Evolutionary conservation across 2,797 vertebrate genomes (phyloP).

Genomic region (Erpetoichthys calabaricus): DNA sequence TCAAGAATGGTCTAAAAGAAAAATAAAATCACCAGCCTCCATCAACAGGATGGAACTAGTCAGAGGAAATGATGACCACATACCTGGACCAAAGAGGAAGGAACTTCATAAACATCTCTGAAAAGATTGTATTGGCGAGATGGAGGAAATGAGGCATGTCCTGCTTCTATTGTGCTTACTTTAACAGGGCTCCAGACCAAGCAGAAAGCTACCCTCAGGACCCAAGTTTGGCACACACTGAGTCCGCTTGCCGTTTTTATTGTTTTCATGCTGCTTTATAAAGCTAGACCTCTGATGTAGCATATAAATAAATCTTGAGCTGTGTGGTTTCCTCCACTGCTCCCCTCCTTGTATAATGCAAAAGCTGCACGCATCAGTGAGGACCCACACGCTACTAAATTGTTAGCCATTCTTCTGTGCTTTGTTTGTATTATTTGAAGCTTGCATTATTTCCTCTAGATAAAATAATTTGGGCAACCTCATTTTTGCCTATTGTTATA

Average conservation of each 20-base stretch:
- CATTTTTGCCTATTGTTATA: no score
- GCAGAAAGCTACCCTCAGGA: constrained; percentile 29
- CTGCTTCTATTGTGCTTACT: constrained; percentile 51
- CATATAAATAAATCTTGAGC: constrained; percentile 33
- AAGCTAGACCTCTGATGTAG: constrained; percentile 27
- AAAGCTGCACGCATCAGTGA: constrained; percentile 14
- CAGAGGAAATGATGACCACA: constrained; percentile 43
- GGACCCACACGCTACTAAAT: constrained; percentile 3
- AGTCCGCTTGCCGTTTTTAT: constrained; percentile 40
- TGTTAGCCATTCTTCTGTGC: no score
- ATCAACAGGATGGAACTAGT: constrained; percentile 53
- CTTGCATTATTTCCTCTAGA: no score
- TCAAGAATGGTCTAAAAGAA: no score
- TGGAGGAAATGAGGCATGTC: constrained; percentile 59
- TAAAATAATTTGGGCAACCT: no score
- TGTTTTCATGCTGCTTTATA: constrained; percentile 24
- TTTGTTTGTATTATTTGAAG: no score
- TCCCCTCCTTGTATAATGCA: constrained; percentile 18
- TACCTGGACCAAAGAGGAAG: constrained; percentile 45
- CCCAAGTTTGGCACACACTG: constrained; percentile 36
- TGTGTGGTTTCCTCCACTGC: constrained; percentile 9
- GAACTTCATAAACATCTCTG: constrained; percentile 44
- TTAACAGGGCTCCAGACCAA: constrained; percentile 38
- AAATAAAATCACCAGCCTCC: background rate
- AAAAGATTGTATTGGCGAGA: constrained; percentile 31